These are phyloP conservation scores for Melanocharis versteri DNA, from an alignment of 2,113 vertebrate species.

Conservation along the genomic window DNA sequence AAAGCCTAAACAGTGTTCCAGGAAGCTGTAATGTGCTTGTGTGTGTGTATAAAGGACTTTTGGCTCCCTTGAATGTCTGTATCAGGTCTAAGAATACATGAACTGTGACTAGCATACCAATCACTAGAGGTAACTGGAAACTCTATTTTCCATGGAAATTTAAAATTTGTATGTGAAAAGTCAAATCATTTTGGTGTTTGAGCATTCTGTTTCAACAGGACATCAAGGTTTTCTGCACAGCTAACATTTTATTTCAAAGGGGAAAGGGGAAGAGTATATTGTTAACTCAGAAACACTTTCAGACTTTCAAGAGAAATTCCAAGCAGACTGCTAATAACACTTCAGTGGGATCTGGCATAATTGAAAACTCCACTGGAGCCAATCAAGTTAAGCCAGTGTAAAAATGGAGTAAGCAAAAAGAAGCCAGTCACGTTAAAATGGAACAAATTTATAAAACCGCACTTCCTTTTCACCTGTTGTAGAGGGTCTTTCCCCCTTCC, in stretches of 20 bases:
- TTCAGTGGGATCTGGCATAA: slow-evolving; percentile 50
- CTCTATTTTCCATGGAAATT: slow-evolving; percentile 35
- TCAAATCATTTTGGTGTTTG: background rate
- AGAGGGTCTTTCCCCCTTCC: background rate
- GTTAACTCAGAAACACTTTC: slow-evolving; percentile 43
- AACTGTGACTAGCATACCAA: slow-evolving; percentile 42
- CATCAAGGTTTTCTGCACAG: slow-evolving; percentile 21
- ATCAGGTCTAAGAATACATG: slow-evolving; percentile 21
- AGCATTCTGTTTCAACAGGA: slow-evolving; percentile 16
- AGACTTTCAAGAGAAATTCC: slow-evolving; percentile 42
- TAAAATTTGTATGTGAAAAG: slow-evolving; percentile 42
- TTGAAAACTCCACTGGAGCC: slow-evolving; percentile 60
- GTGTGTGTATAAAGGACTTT: background rate
- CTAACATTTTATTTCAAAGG: background rate
- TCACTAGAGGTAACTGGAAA: slow-evolving; percentile 25
- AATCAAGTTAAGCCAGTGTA: slow-evolving; percentile 61
- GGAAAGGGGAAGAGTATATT: background rate
- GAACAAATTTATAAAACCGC: slow-evolving; percentile 48
- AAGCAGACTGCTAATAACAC: slow-evolving; percentile 50
- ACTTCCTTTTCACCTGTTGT: slow-evolving; percentile 63
- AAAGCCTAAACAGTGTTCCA: slow-evolving; percentile 50
- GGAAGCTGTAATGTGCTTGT: slow-evolving; percentile 12
- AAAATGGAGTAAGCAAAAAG: slow-evolving; percentile 36
- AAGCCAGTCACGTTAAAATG: slow-evolving; percentile 18
- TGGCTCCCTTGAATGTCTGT: slow-evolving; percentile 7